Evolutionary conservation across 2,888 invertebrate genomes (phyloP), one percentile per base, ranked within the genome.

Genomic region (Coelogynopora nodosa): DNA sequence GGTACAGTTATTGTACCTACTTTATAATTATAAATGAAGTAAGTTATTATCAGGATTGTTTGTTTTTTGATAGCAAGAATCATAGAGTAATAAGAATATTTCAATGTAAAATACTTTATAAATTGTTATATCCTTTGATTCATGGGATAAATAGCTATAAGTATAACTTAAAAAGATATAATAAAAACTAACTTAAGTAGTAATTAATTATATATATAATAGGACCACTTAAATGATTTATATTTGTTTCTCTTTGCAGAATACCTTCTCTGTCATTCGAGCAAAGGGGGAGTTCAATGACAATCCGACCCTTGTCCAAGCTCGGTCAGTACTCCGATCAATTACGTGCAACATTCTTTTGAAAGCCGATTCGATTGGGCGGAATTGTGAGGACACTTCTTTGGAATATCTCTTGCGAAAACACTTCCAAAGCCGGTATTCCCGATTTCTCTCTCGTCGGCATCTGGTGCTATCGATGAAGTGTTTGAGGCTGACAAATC

Each of bases 321-420:
- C 49, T 49, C 49, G 49, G 18, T 49, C 49, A 49, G 49, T 18
- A 49, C 49, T 49, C 18, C 5, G 49, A 49, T 74, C 74, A 23
- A 23, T 74, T 74, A 74, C 23, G 74, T 74, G 74, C 27, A 74
- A 74, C 74, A 74, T n/a, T 23, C 23, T 74, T 23, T 74, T 23
- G 10, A 74, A 74, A 74, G 74, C 74, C 74, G 74, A 74, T 74
- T 74, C 74, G 23, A 5, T 23, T 74, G 74, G 74, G 23, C 74
- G 74, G 23, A 74, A 74, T 74, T 74, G 74, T 74, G 74, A 74
- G 23, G 23, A 5, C 74, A 74, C 74, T 74, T 74, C 74, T 26
- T 74, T 74, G 74, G 74, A 74, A 74, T 74, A 74, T 74, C 74
- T 74, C 23, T 23, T 74, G 23, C 74, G 18, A 74, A n/a, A n/a